Percentiles rank a stretch among this genome's conserved stretches.
These are phyloP conservation scores for Lymantria monacha DNA, from an alignment of 2,888 invertebrate genomes.

Conservation along the genomic window DNA sequence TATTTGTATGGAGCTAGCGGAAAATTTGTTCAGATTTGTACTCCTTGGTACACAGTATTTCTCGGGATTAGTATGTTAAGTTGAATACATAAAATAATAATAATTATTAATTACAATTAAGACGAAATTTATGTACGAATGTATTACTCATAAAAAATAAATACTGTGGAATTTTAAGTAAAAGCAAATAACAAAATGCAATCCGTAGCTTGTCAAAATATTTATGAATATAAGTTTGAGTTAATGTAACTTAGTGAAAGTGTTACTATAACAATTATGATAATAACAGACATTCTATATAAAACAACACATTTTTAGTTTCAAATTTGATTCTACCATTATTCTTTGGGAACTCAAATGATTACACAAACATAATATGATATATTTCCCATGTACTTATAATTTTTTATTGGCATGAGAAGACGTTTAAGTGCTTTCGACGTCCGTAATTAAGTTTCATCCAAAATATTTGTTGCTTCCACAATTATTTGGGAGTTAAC, in stretches of 20 bases:
- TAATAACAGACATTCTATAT: slow-evolving; percentile 33
- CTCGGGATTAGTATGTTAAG: no score
- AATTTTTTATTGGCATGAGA: slow-evolving; percentile 21
- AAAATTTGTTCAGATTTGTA: no score
- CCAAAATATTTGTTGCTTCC: slow-evolving; percentile 15
- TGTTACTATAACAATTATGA: slow-evolving; percentile 39
- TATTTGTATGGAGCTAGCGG: no score
- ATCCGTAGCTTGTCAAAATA: background rate
- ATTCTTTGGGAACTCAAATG: slow-evolving; percentile 29
- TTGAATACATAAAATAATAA: no score
- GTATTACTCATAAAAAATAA: no score
- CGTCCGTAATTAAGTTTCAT: slow-evolving; percentile 15
- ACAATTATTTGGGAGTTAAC: slow-evolving; percentile 12
- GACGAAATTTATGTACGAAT: no score
- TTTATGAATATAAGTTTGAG: background rate
- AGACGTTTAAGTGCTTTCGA: slow-evolving; percentile 16
- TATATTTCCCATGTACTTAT: slow-evolving; percentile 24
- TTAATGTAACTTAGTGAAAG: slow-evolving; percentile 34
- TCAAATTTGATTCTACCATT: slow-evolving; percentile 26
- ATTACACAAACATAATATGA: slow-evolving; percentile 3
- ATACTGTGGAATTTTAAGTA: background rate
- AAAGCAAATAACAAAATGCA: background rate
- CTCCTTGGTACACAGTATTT: no score
- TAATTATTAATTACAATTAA: no score
- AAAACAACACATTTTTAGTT: slow-evolving; percentile 25